Conservation (phyloP, 2,113 vertebrate genomes). For the Hydropotes inermis region DNA sequence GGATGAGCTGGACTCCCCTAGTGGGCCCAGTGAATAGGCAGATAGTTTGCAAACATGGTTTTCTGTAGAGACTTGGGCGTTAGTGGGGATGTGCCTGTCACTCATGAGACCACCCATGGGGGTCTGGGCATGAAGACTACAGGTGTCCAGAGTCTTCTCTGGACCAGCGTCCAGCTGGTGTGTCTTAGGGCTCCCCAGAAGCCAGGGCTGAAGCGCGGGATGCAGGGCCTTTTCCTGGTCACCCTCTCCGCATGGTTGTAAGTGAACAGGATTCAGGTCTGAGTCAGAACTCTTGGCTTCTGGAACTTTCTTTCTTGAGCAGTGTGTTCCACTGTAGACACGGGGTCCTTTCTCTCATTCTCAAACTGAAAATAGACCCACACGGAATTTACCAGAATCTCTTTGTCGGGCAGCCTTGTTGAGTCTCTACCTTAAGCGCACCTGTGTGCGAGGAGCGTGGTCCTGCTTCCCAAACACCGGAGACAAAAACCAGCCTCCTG, state of each 20-base stretch:
- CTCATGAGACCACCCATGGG: fast-evolving
- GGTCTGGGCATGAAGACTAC: fast-evolving
- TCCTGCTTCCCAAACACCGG: background rate
- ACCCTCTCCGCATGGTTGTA: fast-evolving
- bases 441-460: background rate
- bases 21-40: fast-evolving
- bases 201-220: fast-evolving
- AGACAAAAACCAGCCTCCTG: background rate
- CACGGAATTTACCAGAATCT: background rate
- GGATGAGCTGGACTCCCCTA: background rate
- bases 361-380: background rate
- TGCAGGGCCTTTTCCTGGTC: background rate
- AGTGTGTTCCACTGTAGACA: fast-evolving
- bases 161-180: fast-evolving
- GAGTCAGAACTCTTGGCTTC: background rate
- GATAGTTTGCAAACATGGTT: no score
- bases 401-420: background rate
- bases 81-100: no score
- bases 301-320: fast-evolving
- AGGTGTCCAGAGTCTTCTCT: background rate
- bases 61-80: fast-evolving
- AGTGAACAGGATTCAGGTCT: no score
- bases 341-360: fast-evolving
- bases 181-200: no score
- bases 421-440: background rate